phyloP scores from a whole-genome alignment of 92 coral and sea anemone genomes.

The Heteractis magnifica region DNA sequence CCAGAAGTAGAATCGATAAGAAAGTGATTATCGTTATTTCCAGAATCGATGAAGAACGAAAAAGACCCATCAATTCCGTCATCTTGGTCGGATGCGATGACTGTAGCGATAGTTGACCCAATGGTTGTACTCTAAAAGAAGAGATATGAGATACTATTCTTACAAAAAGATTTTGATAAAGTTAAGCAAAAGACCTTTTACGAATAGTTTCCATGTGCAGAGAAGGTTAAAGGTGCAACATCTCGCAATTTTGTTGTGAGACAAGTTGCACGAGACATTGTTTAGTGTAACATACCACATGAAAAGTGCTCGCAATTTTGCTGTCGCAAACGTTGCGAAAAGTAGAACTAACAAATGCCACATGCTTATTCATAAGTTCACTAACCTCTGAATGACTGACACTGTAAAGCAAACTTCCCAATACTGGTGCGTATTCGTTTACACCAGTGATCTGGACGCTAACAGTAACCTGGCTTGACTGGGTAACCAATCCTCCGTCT shows the following conservation, averaged over 20 bases:
- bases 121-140: constrained; percentile 26
- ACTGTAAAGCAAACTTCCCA: constrained; percentile 42
- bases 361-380: background rate
- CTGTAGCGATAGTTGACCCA: constrained; percentile 46
- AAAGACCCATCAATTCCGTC: constrained; percentile 52
- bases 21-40: constrained; percentile 50
- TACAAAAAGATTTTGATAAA: no score
- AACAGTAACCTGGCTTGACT: constrained; percentile 36
- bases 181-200: background rate
- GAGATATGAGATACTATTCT: no score
- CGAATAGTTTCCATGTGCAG: background rate
- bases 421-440: constrained; percentile 55
- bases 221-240: background rate
- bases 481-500: constrained; percentile 53
- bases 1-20: constrained; percentile 62
- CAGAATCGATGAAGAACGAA: constrained; percentile 40
- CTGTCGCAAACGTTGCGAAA: no score
- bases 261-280: no score
- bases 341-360: background rate
- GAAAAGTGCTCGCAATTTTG: no score
- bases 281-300: no score
- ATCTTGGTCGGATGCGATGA: constrained; percentile 56
- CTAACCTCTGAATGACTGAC: constrained; percentile 58
- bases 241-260: no score
- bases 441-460: constrained; percentile 58